These are phyloP conservation scores for Neostethus bicornis DNA, from an alignment of 2,797 vertebrate genomes.

Conservation along the genomic window DNA sequence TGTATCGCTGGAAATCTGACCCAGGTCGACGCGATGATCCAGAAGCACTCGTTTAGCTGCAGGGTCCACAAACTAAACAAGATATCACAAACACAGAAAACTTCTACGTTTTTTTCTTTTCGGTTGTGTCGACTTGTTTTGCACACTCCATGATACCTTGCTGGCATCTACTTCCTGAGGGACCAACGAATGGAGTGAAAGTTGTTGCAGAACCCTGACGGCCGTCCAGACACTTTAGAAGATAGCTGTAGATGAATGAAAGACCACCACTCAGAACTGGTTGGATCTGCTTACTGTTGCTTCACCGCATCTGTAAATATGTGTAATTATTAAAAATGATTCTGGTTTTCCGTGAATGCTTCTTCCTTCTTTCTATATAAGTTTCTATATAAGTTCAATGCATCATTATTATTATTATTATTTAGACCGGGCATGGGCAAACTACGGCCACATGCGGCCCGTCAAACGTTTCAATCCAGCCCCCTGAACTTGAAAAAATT, in stretches of 20 bases:
- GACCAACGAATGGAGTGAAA: constrained; percentile 53
- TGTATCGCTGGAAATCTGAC: too few species aligned
- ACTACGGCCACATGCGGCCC: too few species aligned
- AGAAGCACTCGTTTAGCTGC: constrained; percentile 67
- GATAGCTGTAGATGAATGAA: constrained; percentile 24
- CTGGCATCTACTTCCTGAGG: constrained; percentile 41
- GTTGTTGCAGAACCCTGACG: constrained; percentile 37
- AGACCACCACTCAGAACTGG: constrained; percentile 30
- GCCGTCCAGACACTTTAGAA: constrained; percentile 12
- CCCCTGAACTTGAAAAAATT: too few species aligned
- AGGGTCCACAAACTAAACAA: too few species aligned
- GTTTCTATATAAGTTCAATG: too few species aligned
- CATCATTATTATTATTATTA: too few species aligned
- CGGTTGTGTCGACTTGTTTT: constrained; percentile 13
- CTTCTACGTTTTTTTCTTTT: constrained; percentile 25
- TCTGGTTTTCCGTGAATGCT: constrained; percentile 73
- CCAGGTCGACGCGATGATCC: constrained; percentile 65
- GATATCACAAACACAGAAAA: too few species aligned
- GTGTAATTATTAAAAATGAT: constrained; percentile 78
- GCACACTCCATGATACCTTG: constrained; percentile 19
- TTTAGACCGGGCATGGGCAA: too few species aligned
- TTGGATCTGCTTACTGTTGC: constrained; percentile 60
- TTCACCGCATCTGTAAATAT: constrained; percentile 78
- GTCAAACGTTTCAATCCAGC: too few species aligned
- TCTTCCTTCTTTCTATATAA: constrained; percentile 32